phyloP scores from a whole-genome alignment of 2,113 vertebrate genomes.

The Pantherophis guttatus region DNA sequence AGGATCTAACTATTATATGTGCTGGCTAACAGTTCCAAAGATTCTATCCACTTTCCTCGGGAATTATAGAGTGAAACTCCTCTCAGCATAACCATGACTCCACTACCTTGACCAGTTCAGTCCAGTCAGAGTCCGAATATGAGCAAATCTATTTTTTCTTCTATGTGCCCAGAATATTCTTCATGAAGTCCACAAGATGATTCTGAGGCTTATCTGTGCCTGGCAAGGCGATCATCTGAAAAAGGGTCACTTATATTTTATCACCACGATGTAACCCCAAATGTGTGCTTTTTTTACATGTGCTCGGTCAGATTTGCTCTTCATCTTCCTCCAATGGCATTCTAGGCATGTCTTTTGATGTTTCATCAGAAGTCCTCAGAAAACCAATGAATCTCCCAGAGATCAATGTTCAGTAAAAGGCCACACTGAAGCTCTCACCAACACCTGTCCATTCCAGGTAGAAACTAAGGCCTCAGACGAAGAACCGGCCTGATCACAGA shows the following conservation, averaged over 20 bases:
- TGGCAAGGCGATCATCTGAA: neutral
- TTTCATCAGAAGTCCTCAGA: neutral
- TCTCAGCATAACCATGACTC: neutral
- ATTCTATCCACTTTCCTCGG: neutral
- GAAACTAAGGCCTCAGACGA: neutral
- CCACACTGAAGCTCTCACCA: neutral
- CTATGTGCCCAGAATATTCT: neutral
- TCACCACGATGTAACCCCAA: neutral
- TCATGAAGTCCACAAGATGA: neutral
- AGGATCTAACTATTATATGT: neutral
- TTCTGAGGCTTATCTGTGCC: neutral
- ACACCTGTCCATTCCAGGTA: neutral
- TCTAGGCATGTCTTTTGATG: neutral
- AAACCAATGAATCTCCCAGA: neutral
- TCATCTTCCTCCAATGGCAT: neutral
- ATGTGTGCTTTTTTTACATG: neutral
- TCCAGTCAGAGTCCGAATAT: neutral
- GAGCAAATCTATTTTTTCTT: neutral
- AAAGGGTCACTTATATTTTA: neutral
- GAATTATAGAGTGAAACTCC: neutral
- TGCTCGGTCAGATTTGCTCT: neutral
- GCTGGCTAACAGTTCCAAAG: neutral
- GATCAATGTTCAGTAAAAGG: neutral
- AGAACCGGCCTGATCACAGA: neutral
- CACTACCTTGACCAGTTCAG: neutral